Base-by-base conservation (phyloP, 2,888 invertebrate genomes). In the Syritta pipiens region DNA sequence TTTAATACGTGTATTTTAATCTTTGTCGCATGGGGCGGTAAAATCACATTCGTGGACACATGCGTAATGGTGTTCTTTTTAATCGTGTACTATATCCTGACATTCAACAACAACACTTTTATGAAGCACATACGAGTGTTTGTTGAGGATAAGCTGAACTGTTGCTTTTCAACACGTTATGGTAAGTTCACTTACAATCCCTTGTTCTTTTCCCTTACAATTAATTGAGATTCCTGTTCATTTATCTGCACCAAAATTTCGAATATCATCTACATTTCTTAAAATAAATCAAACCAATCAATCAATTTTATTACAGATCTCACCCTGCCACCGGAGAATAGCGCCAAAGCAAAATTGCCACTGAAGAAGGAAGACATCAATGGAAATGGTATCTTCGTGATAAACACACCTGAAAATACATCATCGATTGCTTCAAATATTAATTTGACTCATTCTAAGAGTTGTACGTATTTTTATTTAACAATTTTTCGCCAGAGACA, bases 31-130 rank as follows among this genome's bases (percentile, higher is more conserved):
- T 94, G 94, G 92, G 97, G 97, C 83, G 93, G 93, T 1, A 88
- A 89, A 63, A 92, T 97, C 22, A 92, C 91, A 75, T 96, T 96
- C 94, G 93, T 92, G 84, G 97, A 97, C 87, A 93, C 95, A 0
- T 84, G 93, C 42, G 88, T 93, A 0, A 91, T 97, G 76, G 91
- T 94, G 82, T 86, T 93, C 0, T 89, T 95, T n/a, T 95, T 96
- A 84, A 86, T 94, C 37, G 82, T 92, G 2, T 97, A 97, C 88
- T 94, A 95, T 86, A 82, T 92, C 5, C 83, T 95, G 0, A 93
- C 95, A 90, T 94, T 95, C 85, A 92, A 93, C 84, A 93, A 93
- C 83, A 88, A 89, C 62, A 90, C 90, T 83, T 88, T 91, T 57
- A 89, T 90, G 84, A 89, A 87, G 1, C 84, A 85, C 48, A 86